A percentile compares a stretch with the other conserved stretches of the same genome.
Evolutionary conservation across 2,888 invertebrate genomes (phyloP).

Genomic region (Corbicula japonica): DNA sequence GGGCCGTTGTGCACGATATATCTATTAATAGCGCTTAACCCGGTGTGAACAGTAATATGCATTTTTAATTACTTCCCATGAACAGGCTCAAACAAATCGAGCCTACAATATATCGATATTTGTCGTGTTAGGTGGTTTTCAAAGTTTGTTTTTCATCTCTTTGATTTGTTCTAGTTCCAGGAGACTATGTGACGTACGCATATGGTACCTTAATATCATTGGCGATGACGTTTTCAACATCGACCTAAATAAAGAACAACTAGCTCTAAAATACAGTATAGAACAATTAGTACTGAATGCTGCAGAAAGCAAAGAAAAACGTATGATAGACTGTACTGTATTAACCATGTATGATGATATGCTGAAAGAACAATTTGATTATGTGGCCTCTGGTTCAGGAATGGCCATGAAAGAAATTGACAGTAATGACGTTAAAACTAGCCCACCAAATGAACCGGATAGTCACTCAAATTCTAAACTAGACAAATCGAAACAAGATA

Average conservation of each 20-base stretch:
- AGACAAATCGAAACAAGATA: too few species aligned
- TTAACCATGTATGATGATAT: constrained; percentile 65
- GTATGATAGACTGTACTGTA: constrained; percentile 60
- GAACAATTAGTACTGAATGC: constrained; percentile 61
- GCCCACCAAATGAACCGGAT: too few species aligned
- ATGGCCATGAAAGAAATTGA: constrained; percentile 42
- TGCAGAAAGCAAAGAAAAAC: constrained; percentile 36
- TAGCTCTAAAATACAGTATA: constrained; percentile 58
- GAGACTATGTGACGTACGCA: constrained; percentile 67
- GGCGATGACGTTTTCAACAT: constrained; percentile 67
- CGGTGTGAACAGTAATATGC: too few species aligned
- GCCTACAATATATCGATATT: too few species aligned
- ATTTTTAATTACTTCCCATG: too few species aligned
- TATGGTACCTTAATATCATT: constrained; percentile 74
- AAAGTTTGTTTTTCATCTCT: not conserved
- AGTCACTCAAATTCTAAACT: too few species aligned
- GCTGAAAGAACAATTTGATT: constrained; percentile 58
- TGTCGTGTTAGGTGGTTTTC: too few species aligned
- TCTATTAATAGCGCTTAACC: too few species aligned
- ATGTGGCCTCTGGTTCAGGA: constrained; percentile 22
- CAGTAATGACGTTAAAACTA: too few species aligned
- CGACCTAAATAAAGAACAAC: constrained; percentile 58
- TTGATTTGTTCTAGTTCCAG: constrained; percentile 31
- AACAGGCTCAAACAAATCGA: too few species aligned
- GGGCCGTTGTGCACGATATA: too few species aligned